These are phyloP conservation scores for Coracopsis vasa DNA, from an alignment of 2,113 vertebrate species.

Conservation along the genomic window DNA sequence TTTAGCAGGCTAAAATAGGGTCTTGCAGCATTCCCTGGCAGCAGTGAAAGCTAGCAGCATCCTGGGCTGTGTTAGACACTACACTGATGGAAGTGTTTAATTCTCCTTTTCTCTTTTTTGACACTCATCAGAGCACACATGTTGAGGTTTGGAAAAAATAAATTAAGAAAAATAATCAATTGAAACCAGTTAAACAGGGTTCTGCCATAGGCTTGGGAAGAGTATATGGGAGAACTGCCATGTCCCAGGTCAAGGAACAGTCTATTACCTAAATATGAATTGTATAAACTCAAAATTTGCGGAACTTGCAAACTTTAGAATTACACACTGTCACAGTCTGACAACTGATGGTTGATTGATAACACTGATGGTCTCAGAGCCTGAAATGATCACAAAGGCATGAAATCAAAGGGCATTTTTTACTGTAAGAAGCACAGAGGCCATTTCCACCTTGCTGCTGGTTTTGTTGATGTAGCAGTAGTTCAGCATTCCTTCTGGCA, in stretches of 20 bases:
- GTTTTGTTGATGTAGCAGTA: neutral
- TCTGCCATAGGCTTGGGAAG: neutral
- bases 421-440: neutral
- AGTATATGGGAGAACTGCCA: neutral
- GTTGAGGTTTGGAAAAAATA: neutral
- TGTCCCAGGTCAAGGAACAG: neutral
- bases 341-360: neutral
- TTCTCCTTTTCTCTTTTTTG: neutral
- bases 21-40: neutral
- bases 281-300: neutral
- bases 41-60: neutral
- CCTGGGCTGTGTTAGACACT: neutral
- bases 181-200: neutral
- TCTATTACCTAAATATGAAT: neutral
- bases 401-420: neutral
- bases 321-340: neutral
- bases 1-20: neutral
- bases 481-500: neutral
- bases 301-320: neutral
- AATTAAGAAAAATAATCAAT: neutral
- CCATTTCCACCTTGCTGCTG: neutral
- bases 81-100: neutral
- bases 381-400: neutral
- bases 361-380: neutral
- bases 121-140: neutral